Evolutionary conservation across 1,140 invertebrate species (phyloP), one percentile per base, ranked within the genome.

Genomic region (Coelopa frigida): DNA sequence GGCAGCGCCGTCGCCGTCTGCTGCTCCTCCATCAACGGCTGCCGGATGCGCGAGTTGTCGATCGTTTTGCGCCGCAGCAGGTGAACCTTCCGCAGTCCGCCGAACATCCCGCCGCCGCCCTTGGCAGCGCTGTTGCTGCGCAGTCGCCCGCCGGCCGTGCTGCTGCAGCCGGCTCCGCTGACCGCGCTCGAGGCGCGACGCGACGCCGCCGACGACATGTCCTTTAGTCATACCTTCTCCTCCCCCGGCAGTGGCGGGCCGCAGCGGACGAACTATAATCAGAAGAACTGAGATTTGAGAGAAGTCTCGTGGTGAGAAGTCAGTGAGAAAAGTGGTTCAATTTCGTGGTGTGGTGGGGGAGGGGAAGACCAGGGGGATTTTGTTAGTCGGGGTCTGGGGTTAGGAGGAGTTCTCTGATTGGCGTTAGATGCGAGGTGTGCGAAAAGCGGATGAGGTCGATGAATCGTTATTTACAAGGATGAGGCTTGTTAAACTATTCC

Each of bases 171-270:
- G 10, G 27, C 26, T 2, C 20, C 24, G 24, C n/a, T 40, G 12
- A 51, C 52, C 10, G 54, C 62, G 39, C 59, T 57, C 44, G 62
- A 66, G 32, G 60, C 60, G 20, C 63, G 60, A 27, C 63, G 51
- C 40, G 59, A 56, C 46, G 46, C 58, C 45, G 23, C 29, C 31
- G 46, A 41, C 40, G 63, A 66, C 54, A 67, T 37, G 31, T 66
- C 58, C 54, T 68, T 68, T 68, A 67, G 66, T 70, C 66, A 70
- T 61, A 70, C 66, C 51, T 70, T 70, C 50, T 69, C 67, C 53
- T 70, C 67, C 44, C 67, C 67, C 45, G 67, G 60, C 54, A 66
- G 33, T 42, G 61, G 59, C 48, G 63, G 66, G 53, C 67, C 67
- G 54, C 64, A 64, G 50, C 67, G 67, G 38, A 70, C 64, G 56